Conservation (phyloP, 2,888 invertebrate genomes). For the Polyploca ridens region DNA sequence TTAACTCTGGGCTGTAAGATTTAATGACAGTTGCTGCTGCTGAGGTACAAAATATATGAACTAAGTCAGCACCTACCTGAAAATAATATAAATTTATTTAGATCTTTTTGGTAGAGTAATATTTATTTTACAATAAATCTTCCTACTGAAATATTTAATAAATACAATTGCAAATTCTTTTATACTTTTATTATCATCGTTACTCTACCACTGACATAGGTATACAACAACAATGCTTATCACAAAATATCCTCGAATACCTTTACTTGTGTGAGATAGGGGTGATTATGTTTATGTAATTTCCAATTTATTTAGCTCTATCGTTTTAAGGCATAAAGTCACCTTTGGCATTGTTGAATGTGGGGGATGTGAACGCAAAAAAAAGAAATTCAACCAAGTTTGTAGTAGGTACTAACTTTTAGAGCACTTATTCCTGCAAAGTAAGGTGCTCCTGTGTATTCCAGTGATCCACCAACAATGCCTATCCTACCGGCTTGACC, state of each 20-base stretch:
- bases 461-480: conserved; percentile 96
- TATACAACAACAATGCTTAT: too few species aligned
- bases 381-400: neutral
- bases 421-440: conserved; percentile 96
- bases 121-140: neutral
- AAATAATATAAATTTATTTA: conserved; percentile 19
- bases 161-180: too few species aligned
- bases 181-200: too few species aligned
- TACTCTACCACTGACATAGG: too few species aligned
- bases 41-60: conserved; percentile 95
- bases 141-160: too few species aligned
- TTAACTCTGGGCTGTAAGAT: conserved; percentile 98
- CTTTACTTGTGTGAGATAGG: too few species aligned
- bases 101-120: neutral
- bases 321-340: too few species aligned
- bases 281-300: too few species aligned
- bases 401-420: conserved; percentile 72
- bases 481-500: conserved; percentile 97
- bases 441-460: conserved; percentile 99
- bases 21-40: conserved; percentile 96
- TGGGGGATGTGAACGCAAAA: neutral
- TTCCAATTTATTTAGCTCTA: too few species aligned
- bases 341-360: too few species aligned
- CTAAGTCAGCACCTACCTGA: conserved; percentile 94
- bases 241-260: too few species aligned